Evolutionary conservation across 2,888 invertebrate genomes (phyloP).

Genomic region (Ichneumon xanthorius): DNA sequence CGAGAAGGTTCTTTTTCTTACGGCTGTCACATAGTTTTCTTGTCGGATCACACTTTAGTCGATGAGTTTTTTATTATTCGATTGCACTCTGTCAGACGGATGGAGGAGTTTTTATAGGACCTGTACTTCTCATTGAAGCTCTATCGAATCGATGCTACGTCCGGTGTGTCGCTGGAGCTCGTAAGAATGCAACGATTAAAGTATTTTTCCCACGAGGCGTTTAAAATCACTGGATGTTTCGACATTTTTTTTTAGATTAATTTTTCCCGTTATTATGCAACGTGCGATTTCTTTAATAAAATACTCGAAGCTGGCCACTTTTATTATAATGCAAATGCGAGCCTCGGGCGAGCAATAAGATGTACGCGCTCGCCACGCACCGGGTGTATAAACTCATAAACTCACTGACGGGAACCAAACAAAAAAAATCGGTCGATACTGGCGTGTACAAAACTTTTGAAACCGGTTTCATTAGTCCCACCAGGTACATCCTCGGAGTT

Average conservation of each 20-base stretch:
- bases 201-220: neutral
- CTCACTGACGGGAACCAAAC: slow-evolving; percentile 3
- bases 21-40: neutral
- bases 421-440: slow-evolving; percentile 34
- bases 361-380: neutral
- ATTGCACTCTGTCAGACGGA: neutral
- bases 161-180: neutral
- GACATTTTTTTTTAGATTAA: neutral
- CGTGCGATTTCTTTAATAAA: neutral
- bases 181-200: neutral
- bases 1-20: neutral
- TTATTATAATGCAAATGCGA: neutral
- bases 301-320: neutral
- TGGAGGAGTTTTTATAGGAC: neutral
- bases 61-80: neutral
- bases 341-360: neutral
- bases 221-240: neutral
- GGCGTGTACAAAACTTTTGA: slow-evolving; percentile 25
- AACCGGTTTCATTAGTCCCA: slow-evolving; percentile 46
- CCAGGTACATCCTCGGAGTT: slow-evolving; percentile 45
- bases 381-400: neutral
- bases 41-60: neutral
- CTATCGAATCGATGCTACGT: slow-evolving; percentile 19
- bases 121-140: slow-evolving; percentile 5
- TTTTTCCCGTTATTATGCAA: neutral